Conservation (phyloP, 2,888 invertebrate genomes). For the Gortyna flavago region DNA sequence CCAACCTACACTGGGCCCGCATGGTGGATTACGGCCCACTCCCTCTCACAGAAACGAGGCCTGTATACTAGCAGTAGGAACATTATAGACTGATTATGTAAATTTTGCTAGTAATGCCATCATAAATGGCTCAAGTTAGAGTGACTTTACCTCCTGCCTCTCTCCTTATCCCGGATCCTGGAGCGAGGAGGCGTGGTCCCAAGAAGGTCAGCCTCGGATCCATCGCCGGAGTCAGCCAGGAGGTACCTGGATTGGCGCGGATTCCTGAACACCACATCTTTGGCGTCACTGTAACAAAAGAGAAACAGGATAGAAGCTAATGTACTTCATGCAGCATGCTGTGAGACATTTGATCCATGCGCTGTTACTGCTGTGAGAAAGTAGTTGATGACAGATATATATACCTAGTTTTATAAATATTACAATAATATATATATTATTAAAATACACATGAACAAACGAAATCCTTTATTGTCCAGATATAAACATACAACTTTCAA, state of each 20-base stretch:
- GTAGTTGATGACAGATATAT: background rate
- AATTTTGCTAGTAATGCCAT: background rate
- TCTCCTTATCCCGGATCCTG: slow-evolving; percentile 92
- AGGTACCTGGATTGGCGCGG: slow-evolving; percentile 76
- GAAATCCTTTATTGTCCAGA: background rate
- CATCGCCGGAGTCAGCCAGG: slow-evolving; percentile 84
- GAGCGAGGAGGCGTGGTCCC: slow-evolving; percentile 95
- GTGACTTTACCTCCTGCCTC: slow-evolving; percentile 84
- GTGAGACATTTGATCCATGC: too few relatives aligned
- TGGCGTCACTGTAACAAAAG: slow-evolving; percentile 74
- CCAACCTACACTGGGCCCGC: too few relatives aligned
- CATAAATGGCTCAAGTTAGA: background rate
- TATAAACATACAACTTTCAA: background rate
- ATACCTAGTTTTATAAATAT: background rate
- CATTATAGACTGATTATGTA: too few relatives aligned
- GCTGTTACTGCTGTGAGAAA: background rate
- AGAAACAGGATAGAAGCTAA: slow-evolving; percentile 5
- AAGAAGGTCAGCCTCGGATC: slow-evolving; percentile 91
- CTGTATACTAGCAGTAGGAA: too few relatives aligned
- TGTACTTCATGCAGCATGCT: background rate
- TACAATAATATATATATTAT: background rate
- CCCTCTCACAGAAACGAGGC: too few relatives aligned
- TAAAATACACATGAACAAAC: background rate
- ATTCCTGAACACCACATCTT: slow-evolving; percentile 82
- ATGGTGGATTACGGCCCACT: too few relatives aligned